Evolutionary conservation across 2,888 invertebrate species (phyloP), one percentile per base, ranked within the genome.

Genomic region (Papilio gigon): DNA sequence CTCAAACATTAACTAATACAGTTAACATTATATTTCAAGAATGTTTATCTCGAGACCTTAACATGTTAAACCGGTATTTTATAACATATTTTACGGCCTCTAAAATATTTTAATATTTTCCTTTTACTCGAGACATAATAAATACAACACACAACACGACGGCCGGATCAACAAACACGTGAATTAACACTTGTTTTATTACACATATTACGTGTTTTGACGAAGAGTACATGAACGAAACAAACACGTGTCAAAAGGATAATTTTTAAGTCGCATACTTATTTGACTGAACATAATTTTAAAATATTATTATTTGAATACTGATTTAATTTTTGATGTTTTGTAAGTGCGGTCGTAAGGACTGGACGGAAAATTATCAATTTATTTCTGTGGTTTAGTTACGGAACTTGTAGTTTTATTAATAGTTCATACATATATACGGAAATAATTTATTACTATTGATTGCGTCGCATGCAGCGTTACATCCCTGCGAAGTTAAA

Each of bases 91-190:
- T 61, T 27, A 61, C 42, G 61, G 42, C 61, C 61, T 61, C 61
- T 61, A 61, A 30, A 61, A 44, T 61, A 25, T 61, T 61, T 40
- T 40, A 40, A 61, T 42, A 27, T 30, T 61, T 61, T n/a, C 61
- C 61, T 61, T 61, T 27, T 17, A 42, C 61, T 61, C 42, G 12
- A 25, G 6, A 25, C 9, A 40, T 22, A 37, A 40, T 4, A 60
- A 37, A 40, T 60, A 60, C 4, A 40, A 12, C 25, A 37, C 60
- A 8, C 25, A 56, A 25, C 27, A 30, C 25, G 53, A 53, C 27
- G 1, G 11, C 11, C 37, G 17, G n/a, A 56, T 56, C 30, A 56
- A 56, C 30, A 56, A 30, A 56, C 53, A 56, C 17, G n/a, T 30
- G 17, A 56, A 30, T 56, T 56, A 30, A 56, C 53, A 56, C 27